Evolutionary conservation across 2,113 vertebrate species (phyloP).

Genomic region (Takifugu flavidus): DNA sequence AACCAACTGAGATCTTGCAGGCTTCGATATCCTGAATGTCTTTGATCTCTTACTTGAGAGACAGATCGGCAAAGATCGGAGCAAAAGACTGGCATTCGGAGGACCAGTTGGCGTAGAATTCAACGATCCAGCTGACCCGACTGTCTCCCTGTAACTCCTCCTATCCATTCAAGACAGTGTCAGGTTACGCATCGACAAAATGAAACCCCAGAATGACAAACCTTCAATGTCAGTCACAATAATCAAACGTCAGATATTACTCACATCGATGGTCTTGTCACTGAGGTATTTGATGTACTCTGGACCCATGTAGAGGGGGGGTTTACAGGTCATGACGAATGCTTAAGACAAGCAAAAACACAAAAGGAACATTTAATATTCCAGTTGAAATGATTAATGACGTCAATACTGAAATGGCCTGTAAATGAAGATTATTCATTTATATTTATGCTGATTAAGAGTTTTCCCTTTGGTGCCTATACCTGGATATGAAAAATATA

Average conservation of each 20-base stretch:
- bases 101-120: constrained; percentile 97
- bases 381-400: no score
- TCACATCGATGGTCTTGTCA: constrained; percentile 92
- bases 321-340: constrained; percentile 94
- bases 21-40: background rate
- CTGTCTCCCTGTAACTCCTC: constrained; percentile 87
- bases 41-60: constrained; percentile 81
- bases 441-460: no score
- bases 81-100: constrained; percentile 93
- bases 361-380: no score
- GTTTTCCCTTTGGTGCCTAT: no score
- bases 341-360: constrained; percentile 67
- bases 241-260: constrained; percentile 41
- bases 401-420: no score
- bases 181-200: background rate
- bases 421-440: no score
- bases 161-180: constrained; percentile 58
- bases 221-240: no score
- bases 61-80: constrained; percentile 88
- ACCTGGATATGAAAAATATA: no score
- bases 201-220: background rate
- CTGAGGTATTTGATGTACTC: constrained; percentile 97
- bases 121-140: constrained; percentile 88
- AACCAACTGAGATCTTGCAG: background rate
- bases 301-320: constrained; percentile 91